A percentile compares a stretch with the other conserved stretches of the same genome.
Evolutionary conservation across 2,888 invertebrate genomes (phyloP).

Genomic region (Chromoteleia sp.): DNA sequence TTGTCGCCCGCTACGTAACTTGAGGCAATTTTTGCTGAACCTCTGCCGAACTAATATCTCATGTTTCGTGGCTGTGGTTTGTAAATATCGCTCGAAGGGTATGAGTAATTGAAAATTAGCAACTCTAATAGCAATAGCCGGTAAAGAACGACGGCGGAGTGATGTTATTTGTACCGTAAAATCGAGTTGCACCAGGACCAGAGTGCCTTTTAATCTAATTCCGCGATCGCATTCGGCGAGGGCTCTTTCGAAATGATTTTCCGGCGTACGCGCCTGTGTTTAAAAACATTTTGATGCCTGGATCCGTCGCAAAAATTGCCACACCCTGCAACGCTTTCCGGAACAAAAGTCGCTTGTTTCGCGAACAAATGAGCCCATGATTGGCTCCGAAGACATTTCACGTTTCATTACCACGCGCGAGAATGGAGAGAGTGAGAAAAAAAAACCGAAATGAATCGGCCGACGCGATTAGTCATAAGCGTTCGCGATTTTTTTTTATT

Average conservation of each 20-base stretch:
- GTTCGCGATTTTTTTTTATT: conserved; percentile 18
- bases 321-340: conserved; percentile 13
- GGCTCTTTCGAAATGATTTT: conserved; percentile 75
- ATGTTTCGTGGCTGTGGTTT: conserved; percentile 72
- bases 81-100: conserved; percentile 77
- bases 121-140: conserved; percentile 76
- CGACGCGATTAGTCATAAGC: conserved; percentile 45
- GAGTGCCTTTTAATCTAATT: conserved; percentile 80
- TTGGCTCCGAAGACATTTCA: conserved; percentile 30
- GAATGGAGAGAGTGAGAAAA: not conserved
- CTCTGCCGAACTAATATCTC: conserved; percentile 4
- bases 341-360: conserved; percentile 49
- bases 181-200: conserved; percentile 75
- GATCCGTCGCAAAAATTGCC: conserved; percentile 32
- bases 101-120: conserved; percentile 81
- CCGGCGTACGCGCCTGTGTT: conserved; percentile 52
- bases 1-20: not conserved
- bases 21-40: conserved; percentile 31
- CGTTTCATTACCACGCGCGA: conserved; percentile 31
- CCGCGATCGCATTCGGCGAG: conserved; percentile 75
- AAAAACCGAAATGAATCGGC: conserved; percentile 5
- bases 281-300: conserved; percentile 45
- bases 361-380: conserved; percentile 52
- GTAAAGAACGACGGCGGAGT: conserved; percentile 75
- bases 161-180: conserved; percentile 79